Percentiles rank a stretch among this genome's conserved stretches.
Conservation (phyloP, 1,140 invertebrate genomes). For the roundworm (Caenorhabditis elegans) region WBcel235 BX284604.4:11227501-11228000, state of each 20-base stretch:
- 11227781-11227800: conserved; percentile 57
- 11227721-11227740: conserved; percentile 36
- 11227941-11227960: too few relatives aligned
- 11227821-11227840: too few relatives aligned
- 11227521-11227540: conserved; percentile 33
- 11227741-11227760: conserved; percentile 71
- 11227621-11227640: conserved; percentile 27
- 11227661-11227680: conserved; percentile 39
- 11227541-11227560: background rate
- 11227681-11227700: conserved; percentile 24
- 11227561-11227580: background rate
- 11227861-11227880: too few relatives aligned
- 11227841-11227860: too few relatives aligned
- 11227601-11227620: conserved; percentile 39
- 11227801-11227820: conserved; percentile 52
- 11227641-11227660: conserved; percentile 3
- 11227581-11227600: background rate
- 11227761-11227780: conserved; percentile 56
- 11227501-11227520: conserved; percentile 30
- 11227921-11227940: too few relatives aligned
- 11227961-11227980: too few relatives aligned
- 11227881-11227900: too few relatives aligned
- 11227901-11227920: too few relatives aligned
- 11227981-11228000: too few relatives aligned
- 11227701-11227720: conserved; percentile 31